Evolutionary conservation across 2,888 invertebrate genomes (phyloP).

Genomic region (Synanthedon andrenaeformis): DNA sequence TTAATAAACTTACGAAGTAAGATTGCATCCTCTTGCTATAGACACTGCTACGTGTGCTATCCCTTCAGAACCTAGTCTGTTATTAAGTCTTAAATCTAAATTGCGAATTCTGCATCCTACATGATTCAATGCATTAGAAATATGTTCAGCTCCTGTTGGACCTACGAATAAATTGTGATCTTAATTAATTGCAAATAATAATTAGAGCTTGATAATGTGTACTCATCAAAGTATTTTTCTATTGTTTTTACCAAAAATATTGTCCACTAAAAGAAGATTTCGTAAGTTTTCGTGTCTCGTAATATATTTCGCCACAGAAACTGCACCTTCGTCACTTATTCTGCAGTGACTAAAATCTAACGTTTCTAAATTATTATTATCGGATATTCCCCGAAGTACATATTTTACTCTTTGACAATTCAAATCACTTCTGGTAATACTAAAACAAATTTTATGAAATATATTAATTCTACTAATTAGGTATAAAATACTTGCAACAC

Average conservation of each 20-base stretch:
- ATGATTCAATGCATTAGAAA: conserved; percentile 52
- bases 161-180: conserved; percentile 24
- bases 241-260: conserved; percentile 51
- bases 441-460: conserved; percentile 15
- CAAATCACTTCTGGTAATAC: conserved; percentile 58
- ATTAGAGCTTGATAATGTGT: too few species aligned
- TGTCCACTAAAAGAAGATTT: conserved; percentile 63
- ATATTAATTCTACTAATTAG: background rate
- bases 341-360: conserved; percentile 76
- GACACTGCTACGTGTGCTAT: conserved; percentile 56
- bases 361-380: conserved; percentile 54
- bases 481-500: too few species aligned
- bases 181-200: background rate
- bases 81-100: conserved; percentile 55
- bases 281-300: conserved; percentile 54
- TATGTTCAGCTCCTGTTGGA: conserved; percentile 45
- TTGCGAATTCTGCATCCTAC: conserved; percentile 42
- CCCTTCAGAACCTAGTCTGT: conserved; percentile 54
- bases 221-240: too few species aligned
- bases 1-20: conserved; percentile 37
- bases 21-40: conserved; percentile 59
- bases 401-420: conserved; percentile 58
- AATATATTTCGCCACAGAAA: conserved; percentile 71
- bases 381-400: conserved; percentile 48
- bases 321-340: conserved; percentile 71